Evolutionary conservation across 2,113 vertebrate species (phyloP).

Genomic region (Pseudopodoces humilis): DNA sequence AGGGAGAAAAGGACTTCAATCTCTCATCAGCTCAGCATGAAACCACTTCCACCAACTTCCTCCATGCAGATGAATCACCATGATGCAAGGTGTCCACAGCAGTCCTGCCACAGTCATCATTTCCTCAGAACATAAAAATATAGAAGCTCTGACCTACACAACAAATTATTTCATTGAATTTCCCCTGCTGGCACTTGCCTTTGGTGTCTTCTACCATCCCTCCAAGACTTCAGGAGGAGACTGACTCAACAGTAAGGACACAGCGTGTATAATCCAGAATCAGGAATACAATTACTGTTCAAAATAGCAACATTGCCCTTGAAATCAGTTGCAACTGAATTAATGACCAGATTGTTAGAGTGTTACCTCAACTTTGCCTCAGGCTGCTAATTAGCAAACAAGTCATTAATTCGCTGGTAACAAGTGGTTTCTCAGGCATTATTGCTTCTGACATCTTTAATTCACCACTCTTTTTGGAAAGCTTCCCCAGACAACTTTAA

Average conservation of each 20-base stretch:
- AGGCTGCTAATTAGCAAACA: constrained; percentile 69
- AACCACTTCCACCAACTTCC: background rate
- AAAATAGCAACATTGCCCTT: constrained; percentile 56
- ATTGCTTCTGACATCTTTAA: constrained; percentile 51
- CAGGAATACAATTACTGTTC: constrained; percentile 53
- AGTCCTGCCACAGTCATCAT: background rate
- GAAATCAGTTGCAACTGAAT: constrained; percentile 61
- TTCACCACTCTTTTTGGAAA: constrained; percentile 19
- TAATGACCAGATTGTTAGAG: constrained; percentile 60
- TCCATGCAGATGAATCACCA: background rate
- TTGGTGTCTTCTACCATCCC: background rate
- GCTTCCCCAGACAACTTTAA: constrained; percentile 31
- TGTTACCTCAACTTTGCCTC: constrained; percentile 50
- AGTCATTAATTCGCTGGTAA: constrained; percentile 67
- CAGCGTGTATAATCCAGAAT: background rate
- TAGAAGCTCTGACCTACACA: background rate
- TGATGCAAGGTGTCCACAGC: background rate
- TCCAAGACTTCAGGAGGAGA: background rate
- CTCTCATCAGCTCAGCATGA: background rate
- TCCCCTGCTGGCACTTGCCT: background rate
- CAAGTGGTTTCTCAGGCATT: constrained; percentile 64
- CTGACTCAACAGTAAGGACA: background rate
- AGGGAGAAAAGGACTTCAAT: background rate
- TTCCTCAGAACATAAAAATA: background rate
- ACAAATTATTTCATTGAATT: background rate